These are phyloP conservation scores for Ia io DNA, from an alignment of 2,113 vertebrate species.

Conservation along the genomic window DNA sequence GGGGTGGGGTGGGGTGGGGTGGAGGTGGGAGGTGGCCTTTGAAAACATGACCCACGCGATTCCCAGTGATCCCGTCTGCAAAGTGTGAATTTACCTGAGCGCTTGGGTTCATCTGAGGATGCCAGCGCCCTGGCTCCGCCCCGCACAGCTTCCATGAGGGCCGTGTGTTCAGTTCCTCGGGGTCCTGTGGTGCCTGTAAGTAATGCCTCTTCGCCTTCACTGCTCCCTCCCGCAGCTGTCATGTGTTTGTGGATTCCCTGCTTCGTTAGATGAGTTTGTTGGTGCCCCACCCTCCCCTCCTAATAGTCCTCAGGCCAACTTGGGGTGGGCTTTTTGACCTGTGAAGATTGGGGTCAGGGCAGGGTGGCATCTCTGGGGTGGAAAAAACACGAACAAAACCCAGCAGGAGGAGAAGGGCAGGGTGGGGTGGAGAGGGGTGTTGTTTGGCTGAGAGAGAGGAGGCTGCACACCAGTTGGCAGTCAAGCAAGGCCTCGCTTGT, in stretches of 20 bases:
- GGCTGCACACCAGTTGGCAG: too few relatives aligned
- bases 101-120: background rate
- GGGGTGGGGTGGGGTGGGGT: too few relatives aligned
- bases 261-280: background rate
- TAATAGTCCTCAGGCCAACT: background rate
- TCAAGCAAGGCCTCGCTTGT: background rate
- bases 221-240: too few relatives aligned
- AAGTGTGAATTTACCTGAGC: background rate
- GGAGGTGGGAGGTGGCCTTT: background rate
- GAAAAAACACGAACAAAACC: background rate
- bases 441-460: background rate
- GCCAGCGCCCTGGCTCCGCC: background rate
- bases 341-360: background rate
- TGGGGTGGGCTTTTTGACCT: background rate
- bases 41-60: background rate
- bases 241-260: accelerated
- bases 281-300: background rate
- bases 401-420: too few relatives aligned
- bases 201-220: accelerated
- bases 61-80: accelerated
- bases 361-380: background rate
- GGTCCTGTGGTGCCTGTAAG: background rate
- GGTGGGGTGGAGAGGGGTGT: background rate
- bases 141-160: background rate
- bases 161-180: background rate